Evolutionary conservation across 2,113 vertebrate species (phyloP).

Genomic region (Onychostruthus taczanowskii): DNA sequence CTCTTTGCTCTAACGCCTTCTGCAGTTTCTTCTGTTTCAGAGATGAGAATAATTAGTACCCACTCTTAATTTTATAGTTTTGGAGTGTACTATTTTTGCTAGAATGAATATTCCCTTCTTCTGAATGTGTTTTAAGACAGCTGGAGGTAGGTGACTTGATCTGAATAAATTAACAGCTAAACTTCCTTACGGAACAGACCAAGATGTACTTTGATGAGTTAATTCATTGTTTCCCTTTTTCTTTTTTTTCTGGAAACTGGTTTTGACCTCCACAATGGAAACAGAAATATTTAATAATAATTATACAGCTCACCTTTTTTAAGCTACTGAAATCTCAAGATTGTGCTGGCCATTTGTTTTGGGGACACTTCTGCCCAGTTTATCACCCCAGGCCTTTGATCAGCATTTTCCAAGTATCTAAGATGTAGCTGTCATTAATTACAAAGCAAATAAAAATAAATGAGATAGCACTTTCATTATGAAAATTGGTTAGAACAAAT

Average conservation of each 20-base stretch:
- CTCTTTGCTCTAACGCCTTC: neutral
- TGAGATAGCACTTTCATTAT: neutral
- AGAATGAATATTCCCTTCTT: neutral
- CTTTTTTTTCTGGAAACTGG: neutral
- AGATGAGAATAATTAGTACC: constrained; percentile 26
- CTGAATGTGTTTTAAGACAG: neutral
- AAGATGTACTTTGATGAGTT: neutral
- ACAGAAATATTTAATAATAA: neutral
- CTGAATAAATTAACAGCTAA: neutral
- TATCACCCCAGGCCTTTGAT: neutral
- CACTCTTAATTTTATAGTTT: neutral
- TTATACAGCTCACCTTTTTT: neutral
- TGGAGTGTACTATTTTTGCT: neutral
- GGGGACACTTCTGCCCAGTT: neutral
- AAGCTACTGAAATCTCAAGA: neutral
- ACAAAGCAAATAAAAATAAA: neutral
- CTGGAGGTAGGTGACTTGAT: neutral
- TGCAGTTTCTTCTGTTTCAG: neutral
- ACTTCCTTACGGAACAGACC: neutral
- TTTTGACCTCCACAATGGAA: neutral
- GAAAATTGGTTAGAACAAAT: neutral
- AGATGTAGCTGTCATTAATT: neutral
- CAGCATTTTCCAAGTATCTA: neutral
- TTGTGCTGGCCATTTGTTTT: neutral
- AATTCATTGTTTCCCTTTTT: neutral